Base-by-base conservation (phyloP, 1,140 invertebrate species). In the Oedothorax gibbosus region DNA sequence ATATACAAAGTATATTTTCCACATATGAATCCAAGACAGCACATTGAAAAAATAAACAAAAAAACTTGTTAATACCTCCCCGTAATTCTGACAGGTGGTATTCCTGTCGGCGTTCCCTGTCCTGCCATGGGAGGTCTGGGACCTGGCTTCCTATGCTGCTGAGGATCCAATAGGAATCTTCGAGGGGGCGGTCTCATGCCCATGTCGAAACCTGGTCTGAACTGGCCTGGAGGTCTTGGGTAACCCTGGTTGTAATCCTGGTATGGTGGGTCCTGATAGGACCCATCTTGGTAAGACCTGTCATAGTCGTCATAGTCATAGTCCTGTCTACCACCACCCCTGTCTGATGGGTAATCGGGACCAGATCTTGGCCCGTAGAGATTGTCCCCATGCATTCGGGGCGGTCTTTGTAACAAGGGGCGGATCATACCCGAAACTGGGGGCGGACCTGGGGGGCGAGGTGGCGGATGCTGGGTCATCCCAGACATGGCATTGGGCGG, bases 61-160 rank as follows among this genome's bases (percentile, higher is more conserved):
- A 71, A 71, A 71, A 11, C 56, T 80, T 14, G 72, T 65, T 65
- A 86, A 57, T 79, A 86, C 77, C 85, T 80, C 20, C 85, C 85
- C 50, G 85, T 86, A 66, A 86, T 86, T 86, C 85, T 20, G 21
- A 86, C 85, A 72, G 76, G 85, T 60, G 85, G 77, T 66, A 86
- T 79, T 18, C 76, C 76, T 35, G 85, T 86, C 35, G 85, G 72
- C n/a, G 71, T 60, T 65, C 81, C 72, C 60, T 69, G 75, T 49
- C 62, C 71, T 18, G 15, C 53, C 57, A 78, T 72, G 21, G 53
- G 62, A 18, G 83, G 75, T 62, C 53, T 75, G 11, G 75, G 75
- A 9, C 75, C 75, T 20, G 54, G 14, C 57, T 68, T 65, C 51
- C 56, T 18, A 20, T 56, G 20, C 18, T n/a, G 62, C 15, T 54